These are phyloP conservation scores for Macquaria ambigua DNA, from an alignment of 2,113 vertebrate species.

Conservation along the genomic window DNA sequence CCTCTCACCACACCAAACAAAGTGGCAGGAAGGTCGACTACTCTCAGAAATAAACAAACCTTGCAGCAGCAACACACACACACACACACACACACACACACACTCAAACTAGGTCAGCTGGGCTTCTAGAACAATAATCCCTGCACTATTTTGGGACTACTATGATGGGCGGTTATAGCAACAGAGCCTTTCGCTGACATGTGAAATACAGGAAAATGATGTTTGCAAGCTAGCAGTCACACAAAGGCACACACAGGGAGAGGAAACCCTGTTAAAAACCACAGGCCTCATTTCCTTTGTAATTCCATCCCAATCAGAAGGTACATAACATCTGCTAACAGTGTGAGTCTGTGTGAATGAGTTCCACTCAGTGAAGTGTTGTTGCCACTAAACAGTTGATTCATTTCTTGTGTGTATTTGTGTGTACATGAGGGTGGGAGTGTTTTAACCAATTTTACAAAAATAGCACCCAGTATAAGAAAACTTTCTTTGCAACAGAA, in stretches of 20 bases:
- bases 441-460: not conserved
- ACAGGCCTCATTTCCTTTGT: constrained; percentile 68
- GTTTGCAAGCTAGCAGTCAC: constrained; percentile 45
- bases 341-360: constrained; percentile 23
- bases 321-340: constrained; percentile 69
- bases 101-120: constrained; percentile 76
- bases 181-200: constrained; percentile 60
- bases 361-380: constrained; percentile 4
- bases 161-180: constrained; percentile 69
- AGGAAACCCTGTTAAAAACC: constrained; percentile 72
- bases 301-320: constrained; percentile 67
- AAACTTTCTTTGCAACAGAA: not conserved
- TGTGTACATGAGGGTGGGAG: not conserved
- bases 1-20: constrained; percentile 65
- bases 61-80: constrained; percentile 41
- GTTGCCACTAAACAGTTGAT: constrained; percentile 34
- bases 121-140: constrained; percentile 76
- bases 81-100: constrained; percentile 9
- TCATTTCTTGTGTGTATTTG: constrained; percentile 27
- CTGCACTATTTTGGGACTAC: constrained; percentile 73
- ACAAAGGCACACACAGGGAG: constrained; percentile 35
- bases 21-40: constrained; percentile 72
- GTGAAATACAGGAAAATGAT: constrained; percentile 62
- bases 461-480: not conserved
- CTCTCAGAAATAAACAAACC: constrained; percentile 74